These are phyloP conservation scores for Phlogophora meticulosa DNA, from an alignment of 2,888 invertebrate genomes.

Conservation along the genomic window DNA sequence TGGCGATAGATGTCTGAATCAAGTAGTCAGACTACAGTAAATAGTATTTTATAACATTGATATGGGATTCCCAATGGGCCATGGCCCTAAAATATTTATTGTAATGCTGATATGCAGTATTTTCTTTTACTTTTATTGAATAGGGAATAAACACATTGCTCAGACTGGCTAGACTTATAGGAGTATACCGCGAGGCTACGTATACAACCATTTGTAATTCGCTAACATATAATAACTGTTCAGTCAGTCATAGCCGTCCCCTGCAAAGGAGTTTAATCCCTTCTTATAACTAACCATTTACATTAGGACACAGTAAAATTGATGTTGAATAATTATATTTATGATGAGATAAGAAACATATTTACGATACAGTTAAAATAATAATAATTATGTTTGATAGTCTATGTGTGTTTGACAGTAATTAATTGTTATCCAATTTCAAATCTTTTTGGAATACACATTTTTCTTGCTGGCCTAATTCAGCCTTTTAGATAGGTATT, in stretches of 20 bases:
- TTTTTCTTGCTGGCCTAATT: neutral
- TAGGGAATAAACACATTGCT: constrained; percentile 27
- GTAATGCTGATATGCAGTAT: constrained; percentile 1
- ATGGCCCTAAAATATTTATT: neutral
- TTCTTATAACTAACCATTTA: neutral
- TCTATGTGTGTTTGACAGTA: constrained; percentile 12
- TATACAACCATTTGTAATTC: neutral
- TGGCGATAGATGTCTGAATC: too few relatives aligned
- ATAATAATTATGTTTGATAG: neutral
- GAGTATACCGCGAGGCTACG: neutral
- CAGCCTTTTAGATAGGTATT: constrained; percentile 16
- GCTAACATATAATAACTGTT: neutral
- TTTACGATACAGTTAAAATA: neutral
- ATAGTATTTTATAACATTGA: neutral
- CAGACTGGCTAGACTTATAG: constrained; percentile 5
- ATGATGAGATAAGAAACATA: neutral
- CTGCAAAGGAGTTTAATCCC: constrained; percentile 4
- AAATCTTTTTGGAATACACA: neutral
- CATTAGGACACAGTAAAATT: neutral
- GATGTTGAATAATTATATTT: constrained; percentile 1
- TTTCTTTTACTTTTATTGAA: constrained; percentile 3
- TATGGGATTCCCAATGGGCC: neutral
- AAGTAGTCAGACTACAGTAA: neutral
- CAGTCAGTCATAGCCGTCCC: constrained; percentile 8
- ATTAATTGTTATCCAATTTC: neutral